phyloP scores from a whole-genome alignment of 1,140 invertebrate species.

The Trypoxylus dichotomus region DNA sequence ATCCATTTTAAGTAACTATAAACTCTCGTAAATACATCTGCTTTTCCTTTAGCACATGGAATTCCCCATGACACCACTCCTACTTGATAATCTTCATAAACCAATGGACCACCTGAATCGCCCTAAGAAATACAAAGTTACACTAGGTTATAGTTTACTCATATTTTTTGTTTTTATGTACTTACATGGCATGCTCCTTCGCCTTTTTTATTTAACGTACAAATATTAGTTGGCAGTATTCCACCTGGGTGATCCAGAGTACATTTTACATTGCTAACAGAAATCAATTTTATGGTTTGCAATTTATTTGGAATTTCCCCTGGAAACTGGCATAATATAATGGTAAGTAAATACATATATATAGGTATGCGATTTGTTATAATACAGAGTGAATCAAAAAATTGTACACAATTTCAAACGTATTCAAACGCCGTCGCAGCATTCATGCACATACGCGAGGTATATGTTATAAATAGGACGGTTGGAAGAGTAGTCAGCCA shows the following conservation, averaged over 20 bases:
- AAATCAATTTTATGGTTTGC: slow-evolving; percentile 30
- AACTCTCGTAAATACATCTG: slow-evolving; percentile 62
- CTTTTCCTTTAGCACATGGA: slow-evolving; percentile 61
- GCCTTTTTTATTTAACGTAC: slow-evolving; percentile 30
- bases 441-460: no score
- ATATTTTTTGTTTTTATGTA: background rate
- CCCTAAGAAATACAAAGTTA: slow-evolving; percentile 47
- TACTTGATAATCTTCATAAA: slow-evolving; percentile 46
- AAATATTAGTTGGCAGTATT: slow-evolving; percentile 29
- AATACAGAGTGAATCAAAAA: no score
- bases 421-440: no score
- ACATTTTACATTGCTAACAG: slow-evolving; percentile 30
- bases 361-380: no score
- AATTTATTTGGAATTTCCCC: slow-evolving; percentile 31
- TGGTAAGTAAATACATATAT: no score
- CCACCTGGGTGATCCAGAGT: background rate
- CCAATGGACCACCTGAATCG: slow-evolving; percentile 54
- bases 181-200: slow-evolving; percentile 35
- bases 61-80: slow-evolving; percentile 63
- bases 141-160: background rate
- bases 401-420: no score
- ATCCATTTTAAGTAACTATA: slow-evolving; percentile 29
- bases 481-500: no score
- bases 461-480: no score
- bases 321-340: background rate